Conservation (phyloP, 2,797 vertebrate genomes). For the Phaenicophaeus curvirostris region DNA sequence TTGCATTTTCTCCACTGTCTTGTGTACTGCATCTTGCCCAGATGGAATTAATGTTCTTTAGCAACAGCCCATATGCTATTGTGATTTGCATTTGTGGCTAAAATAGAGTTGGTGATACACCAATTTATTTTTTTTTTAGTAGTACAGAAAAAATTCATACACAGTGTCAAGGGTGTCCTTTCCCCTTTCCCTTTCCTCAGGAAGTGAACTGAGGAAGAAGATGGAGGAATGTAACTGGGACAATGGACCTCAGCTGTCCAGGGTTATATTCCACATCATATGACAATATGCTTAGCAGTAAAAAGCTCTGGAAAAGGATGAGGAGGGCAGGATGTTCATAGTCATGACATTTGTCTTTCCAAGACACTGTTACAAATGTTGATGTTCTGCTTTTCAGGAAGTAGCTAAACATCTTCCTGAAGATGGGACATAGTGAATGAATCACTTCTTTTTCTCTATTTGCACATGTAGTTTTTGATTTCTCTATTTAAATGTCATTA, state of each 20-base stretch:
- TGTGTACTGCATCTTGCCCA: neutral
- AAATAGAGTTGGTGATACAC: neutral
- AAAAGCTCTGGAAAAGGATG: neutral
- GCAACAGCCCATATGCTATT: neutral
- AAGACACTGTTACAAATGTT: neutral
- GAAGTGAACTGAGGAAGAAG: neutral
- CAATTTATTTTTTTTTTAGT: neutral
- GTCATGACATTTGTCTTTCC: neutral
- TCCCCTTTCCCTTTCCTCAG: accelerated
- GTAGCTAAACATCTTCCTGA: neutral
- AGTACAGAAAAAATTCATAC: neutral
- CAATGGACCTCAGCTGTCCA: neutral
- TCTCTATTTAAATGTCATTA: neutral
- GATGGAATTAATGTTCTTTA: neutral
- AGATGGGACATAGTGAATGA: neutral
- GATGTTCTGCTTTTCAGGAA: neutral
- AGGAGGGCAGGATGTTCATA: neutral
- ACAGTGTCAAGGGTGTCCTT: neutral
- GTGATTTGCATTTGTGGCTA: neutral
- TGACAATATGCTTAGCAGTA: neutral
- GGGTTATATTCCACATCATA: neutral
- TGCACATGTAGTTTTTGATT: neutral
- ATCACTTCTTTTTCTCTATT: neutral
- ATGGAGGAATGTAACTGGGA: neutral
- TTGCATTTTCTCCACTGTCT: neutral